Base-by-base conservation (phyloP, 2,113 vertebrate species). In the Shinisaurus crocodilurus region DNA sequence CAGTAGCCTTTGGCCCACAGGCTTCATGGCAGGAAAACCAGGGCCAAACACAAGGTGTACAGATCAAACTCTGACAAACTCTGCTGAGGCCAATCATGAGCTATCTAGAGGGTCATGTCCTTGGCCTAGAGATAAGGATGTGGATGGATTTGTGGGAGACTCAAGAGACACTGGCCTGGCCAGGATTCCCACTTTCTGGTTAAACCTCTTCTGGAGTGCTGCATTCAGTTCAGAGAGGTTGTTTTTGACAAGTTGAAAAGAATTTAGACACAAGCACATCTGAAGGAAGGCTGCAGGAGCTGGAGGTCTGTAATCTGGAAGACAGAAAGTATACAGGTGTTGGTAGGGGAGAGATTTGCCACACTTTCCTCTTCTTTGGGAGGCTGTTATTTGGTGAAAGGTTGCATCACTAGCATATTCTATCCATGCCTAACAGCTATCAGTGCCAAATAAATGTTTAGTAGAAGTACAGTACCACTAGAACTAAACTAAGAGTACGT, bases 91-190 rank as follows among this genome's bases (percentile, higher is more conserved):
- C 43, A 50, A 0, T 84, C 37, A 60, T 67, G 29, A 0, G 7
- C 2, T 1, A 1, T 70, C n/a, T 0, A 0, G 5, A 16, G 85
- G 50, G 82, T 88, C 85, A 25, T 57, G 76, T 2, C n/a, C 9
- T 75, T 18, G 90, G 70, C 45, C 87, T 82, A 86, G 34, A 23
- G 40, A 67, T 2, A n/a, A 48, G 60, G 32, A 6, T 20, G 57
- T 1, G 57, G n/a, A 45, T 15, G 9, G 18, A 27, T 34, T 60
- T 83, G 37, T 2, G 25, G 10, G 34, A 57, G 74, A 43, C 69
- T 76, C 0, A 4, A 29, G 3, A 67, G 20, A 40, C 15, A 25
- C 80, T 32, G 12, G 6, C 25, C 40, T 29, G 80, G 65, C 10
- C 20, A 23, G 37, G 7, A 37, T 34, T 25, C 13, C 6, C 18